Percentiles rank a stretch among this genome's conserved stretches.
phyloP scores from a whole-genome alignment of 2,888 invertebrate genomes.

The Andrena bicolor region DNA sequence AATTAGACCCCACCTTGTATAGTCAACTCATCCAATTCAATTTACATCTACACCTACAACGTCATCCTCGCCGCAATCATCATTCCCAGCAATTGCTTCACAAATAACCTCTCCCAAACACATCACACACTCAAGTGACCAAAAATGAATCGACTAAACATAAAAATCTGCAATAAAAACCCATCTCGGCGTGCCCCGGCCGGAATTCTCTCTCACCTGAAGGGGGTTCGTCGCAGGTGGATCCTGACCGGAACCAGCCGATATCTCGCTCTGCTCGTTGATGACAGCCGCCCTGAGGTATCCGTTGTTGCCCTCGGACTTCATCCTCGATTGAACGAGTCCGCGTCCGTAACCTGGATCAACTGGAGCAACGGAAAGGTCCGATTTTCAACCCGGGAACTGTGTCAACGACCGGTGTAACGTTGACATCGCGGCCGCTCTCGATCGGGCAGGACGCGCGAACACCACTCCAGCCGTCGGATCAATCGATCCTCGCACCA shows the following conservation, averaged over 20 bases:
- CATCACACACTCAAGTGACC: no score
- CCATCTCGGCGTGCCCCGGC: no score
- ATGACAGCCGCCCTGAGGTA: constrained; percentile 77
- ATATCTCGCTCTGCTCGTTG: constrained; percentile 77
- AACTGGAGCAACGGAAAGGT: constrained; percentile 37
- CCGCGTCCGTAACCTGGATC: constrained; percentile 3
- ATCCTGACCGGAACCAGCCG: constrained; percentile 74
- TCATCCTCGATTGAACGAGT: constrained; percentile 66
- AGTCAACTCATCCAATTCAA: no score
- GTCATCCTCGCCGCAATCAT: no score
- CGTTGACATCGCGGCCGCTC: constrained; percentile 48
- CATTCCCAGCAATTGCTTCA: no score
- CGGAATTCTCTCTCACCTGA: constrained; percentile 72
- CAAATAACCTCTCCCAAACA: no score
- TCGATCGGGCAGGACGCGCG: constrained; percentile 28
- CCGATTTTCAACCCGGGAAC: constrained; percentile 46
- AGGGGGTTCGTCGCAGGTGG: constrained; percentile 72
- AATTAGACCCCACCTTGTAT: no score
- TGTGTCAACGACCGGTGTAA: constrained; percentile 57
- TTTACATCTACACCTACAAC: no score
- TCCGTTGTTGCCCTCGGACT: constrained; percentile 80
- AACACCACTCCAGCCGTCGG: constrained; percentile 13
- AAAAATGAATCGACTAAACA: neutral
- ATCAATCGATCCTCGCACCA: constrained; percentile 26
- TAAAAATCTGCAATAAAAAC: neutral